A percentile compares a stretch with the other conserved stretches of the same genome.
phyloP scores from a whole-genome alignment of 1,140 invertebrate genomes.

The Drosophila parvula region DNA sequence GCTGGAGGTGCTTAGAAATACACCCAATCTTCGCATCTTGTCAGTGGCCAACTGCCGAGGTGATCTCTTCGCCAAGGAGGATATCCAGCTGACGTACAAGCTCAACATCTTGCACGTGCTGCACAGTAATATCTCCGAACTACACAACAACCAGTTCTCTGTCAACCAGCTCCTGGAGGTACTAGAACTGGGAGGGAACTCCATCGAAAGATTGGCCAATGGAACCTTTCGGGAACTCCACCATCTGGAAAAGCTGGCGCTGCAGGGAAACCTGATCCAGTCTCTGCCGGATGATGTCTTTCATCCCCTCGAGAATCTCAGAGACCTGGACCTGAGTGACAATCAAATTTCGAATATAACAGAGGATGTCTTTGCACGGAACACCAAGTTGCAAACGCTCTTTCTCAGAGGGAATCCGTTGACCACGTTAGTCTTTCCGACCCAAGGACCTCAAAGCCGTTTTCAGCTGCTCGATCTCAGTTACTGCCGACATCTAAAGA shows the following conservation, averaged over 20 bases:
- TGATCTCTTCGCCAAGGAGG: background rate
- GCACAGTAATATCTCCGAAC: conserved; percentile 5
- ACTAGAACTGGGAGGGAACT: conserved; percentile 7
- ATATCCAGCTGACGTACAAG: background rate
- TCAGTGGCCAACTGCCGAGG: background rate
- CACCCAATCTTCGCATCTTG: conserved; percentile 1
- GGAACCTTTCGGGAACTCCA: conserved; percentile 4
- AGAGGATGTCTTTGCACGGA: background rate
- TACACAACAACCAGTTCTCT: background rate
- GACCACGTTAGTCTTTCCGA: background rate
- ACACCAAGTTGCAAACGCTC: background rate
- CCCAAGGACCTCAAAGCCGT: background rate
- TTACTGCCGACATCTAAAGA: background rate
- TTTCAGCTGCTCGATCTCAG: conserved; percentile 4
- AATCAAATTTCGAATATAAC: conserved; percentile 6
- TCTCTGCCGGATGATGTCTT: background rate
- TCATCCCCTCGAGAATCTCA: conserved; percentile 1
- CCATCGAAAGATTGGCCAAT: background rate
- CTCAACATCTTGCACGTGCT: background rate
- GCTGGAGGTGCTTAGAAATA: background rate
- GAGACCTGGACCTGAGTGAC: conserved; percentile 4
- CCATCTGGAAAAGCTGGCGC: background rate
- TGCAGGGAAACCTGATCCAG: background rate
- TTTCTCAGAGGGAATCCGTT: conserved; percentile 5
- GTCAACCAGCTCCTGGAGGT: background rate